A percentile compares a stretch with the other conserved stretches of the same genome.
Evolutionary conservation across 92 coral and sea anemone genomes (phyloP).

Genomic region (Anthopleura xanthogrammica): DNA sequence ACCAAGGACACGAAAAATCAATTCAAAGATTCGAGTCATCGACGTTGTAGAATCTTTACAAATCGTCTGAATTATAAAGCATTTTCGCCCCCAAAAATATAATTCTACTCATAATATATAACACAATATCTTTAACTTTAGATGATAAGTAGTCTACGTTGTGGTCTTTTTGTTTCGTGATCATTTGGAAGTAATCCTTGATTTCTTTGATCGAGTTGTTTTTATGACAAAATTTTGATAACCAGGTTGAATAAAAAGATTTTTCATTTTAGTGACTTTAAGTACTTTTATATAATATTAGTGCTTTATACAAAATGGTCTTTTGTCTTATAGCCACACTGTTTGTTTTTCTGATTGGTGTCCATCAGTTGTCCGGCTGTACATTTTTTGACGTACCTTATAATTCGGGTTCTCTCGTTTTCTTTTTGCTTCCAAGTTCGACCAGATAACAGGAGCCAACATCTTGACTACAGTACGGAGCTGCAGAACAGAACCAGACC

Average conservation of each 20-base stretch:
- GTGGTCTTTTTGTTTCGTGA: not conserved
- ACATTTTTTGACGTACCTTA: conserved; percentile 12
- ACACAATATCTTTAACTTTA: too few relatives aligned
- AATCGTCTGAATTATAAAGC: not conserved
- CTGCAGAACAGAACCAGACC: not conserved
- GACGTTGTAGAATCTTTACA: too few relatives aligned
- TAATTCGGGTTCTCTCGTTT: conserved; percentile 24
- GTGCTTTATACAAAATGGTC: too few relatives aligned
- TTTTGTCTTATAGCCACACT: too few relatives aligned
- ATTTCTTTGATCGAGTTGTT: not conserved
- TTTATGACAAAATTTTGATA: too few relatives aligned
- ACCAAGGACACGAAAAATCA: not conserved
- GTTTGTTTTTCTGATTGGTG: too few relatives aligned
- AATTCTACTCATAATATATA: too few relatives aligned
- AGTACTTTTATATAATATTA: not conserved
- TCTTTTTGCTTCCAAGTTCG: conserved; percentile 39
- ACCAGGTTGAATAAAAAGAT: not conserved
- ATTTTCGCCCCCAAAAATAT: too few relatives aligned
- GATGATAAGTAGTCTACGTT: too few relatives aligned
- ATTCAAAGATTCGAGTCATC: not conserved
- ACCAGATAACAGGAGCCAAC: conserved; percentile 80
- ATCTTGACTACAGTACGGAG: conserved; percentile 62
- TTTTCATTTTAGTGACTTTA: not conserved
- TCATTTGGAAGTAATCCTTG: not conserved
- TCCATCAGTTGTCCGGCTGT: not conserved